A percentile compares a stretch with the other conserved stretches of the same genome.
Conservation (phyloP, 1,140 invertebrate genomes). For the Cotesia vestalis region DNA sequence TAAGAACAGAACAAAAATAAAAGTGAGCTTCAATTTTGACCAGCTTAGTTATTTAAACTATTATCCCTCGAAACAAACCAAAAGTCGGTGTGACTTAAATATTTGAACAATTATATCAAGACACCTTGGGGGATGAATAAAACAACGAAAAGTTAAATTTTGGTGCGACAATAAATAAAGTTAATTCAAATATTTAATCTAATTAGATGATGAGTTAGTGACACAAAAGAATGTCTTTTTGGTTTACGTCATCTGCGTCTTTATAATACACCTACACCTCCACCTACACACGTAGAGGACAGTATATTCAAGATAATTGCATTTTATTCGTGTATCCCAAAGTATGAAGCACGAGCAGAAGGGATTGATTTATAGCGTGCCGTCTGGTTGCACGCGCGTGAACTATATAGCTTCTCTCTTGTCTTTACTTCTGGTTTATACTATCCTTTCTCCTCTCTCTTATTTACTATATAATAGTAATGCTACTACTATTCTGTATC, state of each 20-base stretch:
- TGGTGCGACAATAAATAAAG: too few relatives aligned
- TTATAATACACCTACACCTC: not conserved
- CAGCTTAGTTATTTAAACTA: not conserved
- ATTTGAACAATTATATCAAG: conserved; percentile 8
- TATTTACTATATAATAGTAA: not conserved
- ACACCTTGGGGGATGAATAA: not conserved
- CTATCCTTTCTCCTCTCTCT: conserved; percentile 11
- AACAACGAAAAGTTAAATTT: conserved; percentile 7
- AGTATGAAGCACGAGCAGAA: conserved; percentile 36
- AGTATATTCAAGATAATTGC: conserved; percentile 39
- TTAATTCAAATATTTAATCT: too few relatives aligned
- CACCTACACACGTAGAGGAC: not conserved
- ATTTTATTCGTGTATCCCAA: conserved; percentile 40
- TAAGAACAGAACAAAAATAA: not conserved
- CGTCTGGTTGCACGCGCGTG: conserved; percentile 35
- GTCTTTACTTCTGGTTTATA: not conserved
- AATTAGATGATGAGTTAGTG: not conserved
- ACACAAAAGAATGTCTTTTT: not conserved
- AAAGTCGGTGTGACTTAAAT: too few relatives aligned
- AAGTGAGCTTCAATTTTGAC: not conserved
- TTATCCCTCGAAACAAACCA: too few relatives aligned
- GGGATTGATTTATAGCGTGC: conserved; percentile 44
- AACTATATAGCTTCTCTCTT: conserved; percentile 18
- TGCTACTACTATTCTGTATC: not conserved
- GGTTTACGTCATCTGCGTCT: not conserved